Percentiles rank a stretch among this genome's conserved stretches.
These are phyloP conservation scores for Crocuta crocuta DNA, from an alignment of 2,113 vertebrate species.

Conservation along the genomic window DNA sequence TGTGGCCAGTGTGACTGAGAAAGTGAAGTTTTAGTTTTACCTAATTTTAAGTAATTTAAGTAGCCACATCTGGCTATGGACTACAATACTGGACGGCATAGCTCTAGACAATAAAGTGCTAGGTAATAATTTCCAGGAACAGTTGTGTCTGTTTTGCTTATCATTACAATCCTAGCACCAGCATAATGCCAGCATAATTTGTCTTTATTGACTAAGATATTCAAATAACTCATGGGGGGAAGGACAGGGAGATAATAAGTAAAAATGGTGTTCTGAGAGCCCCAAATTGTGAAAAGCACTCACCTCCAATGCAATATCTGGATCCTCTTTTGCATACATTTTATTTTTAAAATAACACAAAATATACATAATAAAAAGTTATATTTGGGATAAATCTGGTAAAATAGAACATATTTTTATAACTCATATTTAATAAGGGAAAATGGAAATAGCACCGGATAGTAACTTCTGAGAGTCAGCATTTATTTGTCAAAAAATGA, in stretches of 20 bases:
- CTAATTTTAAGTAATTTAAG: conserved; percentile 43
- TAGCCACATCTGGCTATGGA: neutral
- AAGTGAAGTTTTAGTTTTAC: neutral
- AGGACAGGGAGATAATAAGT: neutral
- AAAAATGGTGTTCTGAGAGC: neutral
- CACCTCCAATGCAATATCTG: neutral
- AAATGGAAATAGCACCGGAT: neutral
- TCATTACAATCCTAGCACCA: neutral
- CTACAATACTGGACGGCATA: neutral
- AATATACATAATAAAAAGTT: conserved; percentile 35
- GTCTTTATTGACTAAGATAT: neutral
- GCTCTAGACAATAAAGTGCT: neutral
- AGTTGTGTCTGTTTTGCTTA: neutral
- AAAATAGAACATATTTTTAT: neutral
- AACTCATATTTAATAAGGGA: neutral
- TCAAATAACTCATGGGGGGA: neutral
- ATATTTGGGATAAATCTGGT: neutral
- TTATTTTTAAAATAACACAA: conserved; percentile 45
- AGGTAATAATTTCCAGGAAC: neutral
- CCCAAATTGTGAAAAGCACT: neutral
- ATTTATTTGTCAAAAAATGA: neutral
- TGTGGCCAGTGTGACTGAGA: neutral
- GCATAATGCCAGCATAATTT: neutral
- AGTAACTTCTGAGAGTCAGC: neutral
- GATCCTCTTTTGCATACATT: neutral